These are phyloP conservation scores for Rhagoletis pomonella DNA, from an alignment of 1,140 invertebrate species.

Conservation along the genomic window DNA sequence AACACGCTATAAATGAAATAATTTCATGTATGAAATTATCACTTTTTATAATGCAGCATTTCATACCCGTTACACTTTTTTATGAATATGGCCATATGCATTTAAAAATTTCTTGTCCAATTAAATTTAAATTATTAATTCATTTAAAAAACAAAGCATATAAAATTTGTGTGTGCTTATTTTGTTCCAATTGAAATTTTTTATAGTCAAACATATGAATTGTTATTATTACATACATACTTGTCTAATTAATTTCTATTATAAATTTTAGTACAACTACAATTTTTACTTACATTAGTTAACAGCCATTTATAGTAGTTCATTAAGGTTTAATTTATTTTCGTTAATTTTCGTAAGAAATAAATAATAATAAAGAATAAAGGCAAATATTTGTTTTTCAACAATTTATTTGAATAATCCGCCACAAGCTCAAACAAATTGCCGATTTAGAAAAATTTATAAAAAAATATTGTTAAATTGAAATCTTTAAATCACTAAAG, in stretches of 20 bases:
- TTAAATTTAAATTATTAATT: background rate
- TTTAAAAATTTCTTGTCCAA: background rate
- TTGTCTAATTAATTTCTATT: background rate
- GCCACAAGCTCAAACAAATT: no score
- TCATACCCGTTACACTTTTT: no score
- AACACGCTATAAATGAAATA: no score
- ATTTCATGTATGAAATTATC: no score
- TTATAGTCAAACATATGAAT: background rate
- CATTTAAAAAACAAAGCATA: slow-evolving; percentile 44
- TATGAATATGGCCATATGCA: background rate
- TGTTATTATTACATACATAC: background rate
- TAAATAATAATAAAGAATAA: no score
- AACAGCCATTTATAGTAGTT: slow-evolving; percentile 33
- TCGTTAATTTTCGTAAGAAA: background rate
- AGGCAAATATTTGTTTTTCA: no score
- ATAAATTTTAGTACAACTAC: slow-evolving; percentile 5
- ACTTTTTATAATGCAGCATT: no score
- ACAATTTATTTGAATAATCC: no score
- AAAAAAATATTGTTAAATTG: no score
- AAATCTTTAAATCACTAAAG: no score
- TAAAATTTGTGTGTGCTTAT: background rate
- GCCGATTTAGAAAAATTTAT: no score
- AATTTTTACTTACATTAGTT: slow-evolving; percentile 15
- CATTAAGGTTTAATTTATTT: background rate
- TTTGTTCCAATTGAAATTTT: background rate